Evolutionary conservation across 2,113 vertebrate species (phyloP), one percentile per base, ranked within the genome.

Genomic region (Bostrychus sinensis): DNA sequence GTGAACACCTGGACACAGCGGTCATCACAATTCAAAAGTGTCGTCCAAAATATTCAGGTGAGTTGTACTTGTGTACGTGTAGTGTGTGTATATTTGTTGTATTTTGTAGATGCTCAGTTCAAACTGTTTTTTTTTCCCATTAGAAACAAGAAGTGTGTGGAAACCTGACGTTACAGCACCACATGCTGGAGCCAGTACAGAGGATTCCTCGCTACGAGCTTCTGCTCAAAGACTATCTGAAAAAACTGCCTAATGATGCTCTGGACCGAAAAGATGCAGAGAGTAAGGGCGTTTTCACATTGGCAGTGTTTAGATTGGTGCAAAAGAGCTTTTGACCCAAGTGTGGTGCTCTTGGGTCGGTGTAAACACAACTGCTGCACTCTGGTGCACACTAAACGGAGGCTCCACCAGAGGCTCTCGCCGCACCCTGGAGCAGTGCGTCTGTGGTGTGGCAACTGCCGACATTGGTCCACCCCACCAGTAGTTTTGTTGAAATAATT

Each of bases 121-220:
- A n/a, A n/a, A n/a, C n/a, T 58, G 20, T 34, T n/a, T 28, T 19
- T 7, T 17, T 42, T 13, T 12, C 23, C 46, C n/a, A 9, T 1
- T 17, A 98, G 97, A 97, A 96, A 81, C 94, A 98, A 72, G 96
- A 96, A 3, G 93, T 96, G 42, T 98, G 96, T 37, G 97, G 97
- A 50, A 98, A 94, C 81, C 86, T 99, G 88, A 99, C 96, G 0
- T 73, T 99, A 77, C 97, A 99, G 87, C 97, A 98, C 76, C 97
- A 99, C 85, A 98, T 99, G 97, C 87, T 99, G 66, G 97, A 98
- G 78, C 97, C 97, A 0, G 95, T 99, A 72, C 97, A 99, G 72
- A 93, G 97, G 75, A 95, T 99, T 83, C 97, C 97, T 39, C 95
- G 97, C 57, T 99, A 98, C 0, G 96, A 98, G 80, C 90, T 99